A percentile compares a stretch with the other conserved stretches of the same genome.
phyloP scores from a whole-genome alignment of 2,797 vertebrate genomes.

The Podarcis siculus region DNA sequence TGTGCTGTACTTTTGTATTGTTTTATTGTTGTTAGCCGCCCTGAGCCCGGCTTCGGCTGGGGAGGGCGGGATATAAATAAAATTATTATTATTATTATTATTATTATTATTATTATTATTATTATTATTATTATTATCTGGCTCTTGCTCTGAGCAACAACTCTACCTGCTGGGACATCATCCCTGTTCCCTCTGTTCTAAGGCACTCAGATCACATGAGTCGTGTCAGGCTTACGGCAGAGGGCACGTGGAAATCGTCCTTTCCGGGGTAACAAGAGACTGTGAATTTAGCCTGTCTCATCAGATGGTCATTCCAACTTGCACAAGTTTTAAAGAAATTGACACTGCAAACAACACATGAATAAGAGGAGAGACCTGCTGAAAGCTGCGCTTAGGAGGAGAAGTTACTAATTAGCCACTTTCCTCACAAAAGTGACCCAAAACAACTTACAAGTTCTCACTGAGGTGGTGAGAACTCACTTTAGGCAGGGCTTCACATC shows the following conservation, averaged over 20 bases:
- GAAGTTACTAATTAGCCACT: too few relatives aligned
- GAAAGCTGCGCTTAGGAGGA: not conserved
- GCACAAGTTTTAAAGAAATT: slow-evolving; percentile 49
- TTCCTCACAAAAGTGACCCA: too few relatives aligned
- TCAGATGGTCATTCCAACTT: slow-evolving; percentile 52
- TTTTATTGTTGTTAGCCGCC: too few relatives aligned
- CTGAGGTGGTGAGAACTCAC: not conserved
- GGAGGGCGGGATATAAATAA: too few relatives aligned
- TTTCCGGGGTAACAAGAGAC: slow-evolving; percentile 42
- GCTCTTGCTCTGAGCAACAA: slow-evolving; percentile 38
- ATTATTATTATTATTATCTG: too few relatives aligned
- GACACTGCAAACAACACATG: not conserved
- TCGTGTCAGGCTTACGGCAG: slow-evolving; percentile 11
- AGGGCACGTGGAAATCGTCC: slow-evolving; percentile 47
- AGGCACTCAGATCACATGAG: not conserved
- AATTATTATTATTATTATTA: too few relatives aligned
- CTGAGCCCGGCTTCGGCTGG: too few relatives aligned
- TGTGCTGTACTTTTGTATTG: too few relatives aligned
- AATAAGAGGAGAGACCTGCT: not conserved
- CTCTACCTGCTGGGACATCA: slow-evolving; percentile 57
- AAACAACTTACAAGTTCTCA: not conserved
- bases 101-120: too few relatives aligned
- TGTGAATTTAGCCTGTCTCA: slow-evolving; percentile 32
- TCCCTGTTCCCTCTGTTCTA: slow-evolving; percentile 17
- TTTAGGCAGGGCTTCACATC: not conserved